Evolutionary conservation across 2,113 vertebrate species (phyloP), one percentile per base, ranked within the genome.

Genomic region (Phycodurus eques): DNA sequence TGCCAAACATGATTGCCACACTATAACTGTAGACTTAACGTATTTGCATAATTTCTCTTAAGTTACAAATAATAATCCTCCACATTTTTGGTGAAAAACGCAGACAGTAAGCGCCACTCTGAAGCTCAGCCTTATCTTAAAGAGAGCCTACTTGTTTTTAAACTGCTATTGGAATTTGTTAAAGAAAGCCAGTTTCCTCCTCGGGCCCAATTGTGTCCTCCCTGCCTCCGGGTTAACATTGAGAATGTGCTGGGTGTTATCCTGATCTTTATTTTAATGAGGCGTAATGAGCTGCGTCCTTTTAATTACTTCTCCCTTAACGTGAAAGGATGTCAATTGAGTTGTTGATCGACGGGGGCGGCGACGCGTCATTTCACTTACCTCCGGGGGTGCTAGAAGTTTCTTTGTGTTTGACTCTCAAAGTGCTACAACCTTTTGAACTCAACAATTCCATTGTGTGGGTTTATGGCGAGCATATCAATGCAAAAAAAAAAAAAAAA

Each of bases 191-290:
- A 61, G 17, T 59, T 17, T 17, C 59, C 59, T 61, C 59, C 14
- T 61, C 7, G 2, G 31, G 59, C 31, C 59, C 5, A 68, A 65
- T 20, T 64, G 11, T 64, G 62, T 64, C 62, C 62, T 61, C 59
- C 6, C 31, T 19, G 59, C 59, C 59, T 61, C 59, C 33, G 15
- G 31, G 59, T 61, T 49, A 35, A 68, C 67, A 68, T 39, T n/a
- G 51, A n/a, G 14, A 79, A 78, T 78, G 67, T 81, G 72, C 47
- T 73, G 68, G 54, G 44, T 82, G 75, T 78, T 63, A 85, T 77
- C 78, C 80, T 73, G 43, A 81, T 87, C 76, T 83, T 76, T 68
- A 81, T 83, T 88, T 83, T 92, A 90, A 92, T 90, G 70, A 91
- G 81, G 74, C 72, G 78, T 91, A 80, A 90, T 90, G 88, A 90